phyloP scores from a whole-genome alignment of 2,113 vertebrate species.

The Cygnus buccinator region DNA sequence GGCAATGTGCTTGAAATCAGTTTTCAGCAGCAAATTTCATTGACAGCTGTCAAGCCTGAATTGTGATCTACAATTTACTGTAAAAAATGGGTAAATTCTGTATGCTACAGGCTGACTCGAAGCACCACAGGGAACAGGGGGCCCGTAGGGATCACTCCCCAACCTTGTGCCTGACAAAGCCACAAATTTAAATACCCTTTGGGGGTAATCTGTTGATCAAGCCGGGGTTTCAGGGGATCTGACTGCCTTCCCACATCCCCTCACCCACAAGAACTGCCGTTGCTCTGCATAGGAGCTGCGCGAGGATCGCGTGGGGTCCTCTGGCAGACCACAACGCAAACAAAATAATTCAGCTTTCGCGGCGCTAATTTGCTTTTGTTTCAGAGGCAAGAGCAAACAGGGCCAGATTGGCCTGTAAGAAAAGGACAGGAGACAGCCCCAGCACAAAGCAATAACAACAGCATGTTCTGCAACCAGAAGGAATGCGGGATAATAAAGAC shows the following conservation, averaged over 20 bases:
- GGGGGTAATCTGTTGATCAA: neutral
- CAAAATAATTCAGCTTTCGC: conserved; percentile 34
- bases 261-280: neutral
- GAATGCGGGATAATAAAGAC: conserved; percentile 66
- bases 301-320: neutral
- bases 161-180: neutral
- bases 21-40: conserved; percentile 44
- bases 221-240: neutral
- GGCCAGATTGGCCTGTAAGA: conserved; percentile 6
- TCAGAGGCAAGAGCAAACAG: conserved; percentile 36
- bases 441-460: conserved; percentile 49
- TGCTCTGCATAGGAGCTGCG: neutral
- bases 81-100: neutral
- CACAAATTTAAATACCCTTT: neutral
- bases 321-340: neutral
- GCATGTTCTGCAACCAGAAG: conserved; percentile 61
- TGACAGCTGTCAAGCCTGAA: conserved; percentile 54
- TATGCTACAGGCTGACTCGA: rapidly evolving
- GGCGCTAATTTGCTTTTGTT: conserved; percentile 32
- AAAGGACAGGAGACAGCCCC: conserved; percentile 48
- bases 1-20: conserved; percentile 58
- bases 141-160: neutral
- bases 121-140: neutral
- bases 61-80: conserved; percentile 9
- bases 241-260: neutral